Base-by-base conservation (phyloP, 2,113 vertebrate genomes). In the Myiagra hebetior region DNA sequence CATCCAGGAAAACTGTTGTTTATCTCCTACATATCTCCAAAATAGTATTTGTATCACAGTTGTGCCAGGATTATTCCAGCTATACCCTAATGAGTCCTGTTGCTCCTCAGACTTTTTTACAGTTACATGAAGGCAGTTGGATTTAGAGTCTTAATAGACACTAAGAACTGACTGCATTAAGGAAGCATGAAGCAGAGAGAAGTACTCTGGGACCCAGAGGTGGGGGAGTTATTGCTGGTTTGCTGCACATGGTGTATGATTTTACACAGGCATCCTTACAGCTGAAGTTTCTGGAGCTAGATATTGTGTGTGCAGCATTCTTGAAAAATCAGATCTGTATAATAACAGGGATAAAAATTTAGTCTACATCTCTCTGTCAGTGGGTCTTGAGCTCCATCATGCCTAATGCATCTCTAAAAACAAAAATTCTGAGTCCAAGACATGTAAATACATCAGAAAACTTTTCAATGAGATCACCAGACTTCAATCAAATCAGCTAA, bases 41-140 rank as follows among this genome's bases (percentile, higher is more conserved):
- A 37, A 63, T 56, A 42, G 33, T 52, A 87, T 76, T 92, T 70
- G 55, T 67, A 74, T 94, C 93, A 83, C 91, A 96, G 91, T 59
- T 95, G n/a, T 76, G 81, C 91, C 95, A 97, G 96, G 96, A 97
- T 92, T 92, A 97, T 89, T 91, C 81, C 89, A 87, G 72, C 77
- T 82, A 41, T 7, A 70, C 33, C 91, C 86, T 84, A 93, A 73
- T 22, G 59, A 92, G 93, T 70, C 83, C 85, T 72, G 73, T 83
- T 96, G 69, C 87, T 94, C 92, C 72, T 85, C 10, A 95, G 74
- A 69, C 65, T 92, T 93, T 96, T 97, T 89, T 80, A 79, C 85
- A 97, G 95, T 65, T 96, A 62, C 82, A 89, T 4, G 18, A 93
- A 88, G 83, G 62, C 68, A 95, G 62, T 31, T 96, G 83, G 93